Evolutionary conservation across 2,888 invertebrate genomes (phyloP), one percentile per base, ranked within the genome.

Genomic region (Lithophane leautieri): DNA sequence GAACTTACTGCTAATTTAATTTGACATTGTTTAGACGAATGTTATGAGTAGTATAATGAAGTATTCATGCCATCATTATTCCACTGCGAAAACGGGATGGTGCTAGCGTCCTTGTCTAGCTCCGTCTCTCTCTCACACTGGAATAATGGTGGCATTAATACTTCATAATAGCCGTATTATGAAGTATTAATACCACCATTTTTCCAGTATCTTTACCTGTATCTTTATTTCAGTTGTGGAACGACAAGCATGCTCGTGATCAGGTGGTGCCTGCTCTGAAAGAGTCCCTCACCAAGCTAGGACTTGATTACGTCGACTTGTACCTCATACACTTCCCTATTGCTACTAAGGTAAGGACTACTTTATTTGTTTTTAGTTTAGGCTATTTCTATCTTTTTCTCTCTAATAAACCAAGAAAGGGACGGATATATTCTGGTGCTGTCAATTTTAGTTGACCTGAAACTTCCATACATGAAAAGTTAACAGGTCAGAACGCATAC

Each of bases 241-340:
- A 90, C 75, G 92, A 95, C 85, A 92, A 86, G 25, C 95, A 96
- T 68, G 93, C 91, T 0, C 90, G 85, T 4, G 88, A 92, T 0
- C 91, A 94, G 84, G 96, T 96, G 8, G 92, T 95, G 2, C 94
- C 95, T 0, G 91, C 94, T 0, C 90, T 96, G 0, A 89, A 80
- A 34, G 93, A 95, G 63, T 95, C 96, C 0, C 89, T 96, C 8
- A 25, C 70, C 1, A 90, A 89, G 47, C 90, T 96, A 0, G 92
- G 91, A 0, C 82, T 96, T n/a, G 89, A 93, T 34, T 96, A 95
- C 54, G 92, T 95, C 0, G 95, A 96, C 61, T 84, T 96, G 6
- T 96, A 90, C 60, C 85, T 96, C 3, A 93, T 96, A 12, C 96
- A 96, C 73, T 96, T 94, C 85, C 96, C 96, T 1, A 52, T 92